Conservation (phyloP, 2,888 invertebrate genomes). For the Agonopterix arenella region DNA sequence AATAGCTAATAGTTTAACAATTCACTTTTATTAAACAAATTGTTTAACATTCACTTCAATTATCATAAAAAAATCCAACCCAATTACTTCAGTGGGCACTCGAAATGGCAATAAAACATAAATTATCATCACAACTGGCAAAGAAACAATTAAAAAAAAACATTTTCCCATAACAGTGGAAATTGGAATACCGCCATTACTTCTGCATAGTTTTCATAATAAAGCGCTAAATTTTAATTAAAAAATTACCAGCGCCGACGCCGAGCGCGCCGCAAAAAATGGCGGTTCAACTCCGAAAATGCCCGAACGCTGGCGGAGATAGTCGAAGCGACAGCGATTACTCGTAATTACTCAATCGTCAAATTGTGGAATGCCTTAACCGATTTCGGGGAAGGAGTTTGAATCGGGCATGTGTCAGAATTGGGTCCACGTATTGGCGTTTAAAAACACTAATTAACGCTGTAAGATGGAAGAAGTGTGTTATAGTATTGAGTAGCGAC, state of each 20-base stretch:
- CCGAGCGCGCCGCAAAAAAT: conserved; percentile 38
- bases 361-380: conserved; percentile 37
- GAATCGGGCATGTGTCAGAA: too few relatives aligned
- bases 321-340: conserved; percentile 37
- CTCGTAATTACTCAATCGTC: conserved; percentile 57
- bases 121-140: conserved; percentile 1
- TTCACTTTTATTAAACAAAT: too few relatives aligned
- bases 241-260: conserved; percentile 44
- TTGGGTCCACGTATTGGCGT: too few relatives aligned
- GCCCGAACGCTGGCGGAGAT: conserved; percentile 38
- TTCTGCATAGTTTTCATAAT: conserved; percentile 58
- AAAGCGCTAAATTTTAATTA: conserved; percentile 67
- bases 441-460: too few relatives aligned
- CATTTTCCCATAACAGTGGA: conserved; percentile 21
- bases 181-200: conserved; percentile 15
- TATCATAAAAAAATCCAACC: neutral
- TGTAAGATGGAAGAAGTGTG: too few relatives aligned
- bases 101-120: neutral
- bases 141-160: conserved; percentile 11
- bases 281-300: conserved; percentile 36
- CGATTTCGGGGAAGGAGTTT: neutral
- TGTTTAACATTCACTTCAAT: too few relatives aligned
- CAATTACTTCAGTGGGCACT: neutral
- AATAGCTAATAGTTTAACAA: too few relatives aligned
- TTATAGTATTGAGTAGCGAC: too few relatives aligned